Evolutionary conservation across 2,888 invertebrate genomes (phyloP).

Genomic region (Serripes groenlandicus): DNA sequence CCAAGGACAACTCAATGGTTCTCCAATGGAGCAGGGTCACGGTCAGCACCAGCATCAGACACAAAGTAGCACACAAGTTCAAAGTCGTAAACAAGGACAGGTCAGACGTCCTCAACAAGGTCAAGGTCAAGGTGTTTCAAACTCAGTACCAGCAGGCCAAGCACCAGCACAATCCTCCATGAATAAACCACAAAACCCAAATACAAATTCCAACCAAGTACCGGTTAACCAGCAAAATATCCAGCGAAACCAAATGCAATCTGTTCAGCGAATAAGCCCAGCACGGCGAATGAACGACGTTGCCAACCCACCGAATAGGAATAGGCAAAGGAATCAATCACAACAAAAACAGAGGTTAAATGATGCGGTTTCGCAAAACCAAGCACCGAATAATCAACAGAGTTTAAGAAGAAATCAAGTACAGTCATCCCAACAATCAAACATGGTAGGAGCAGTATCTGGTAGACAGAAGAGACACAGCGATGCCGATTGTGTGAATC

Average conservation of each 20-base stretch:
- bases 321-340: background rate
- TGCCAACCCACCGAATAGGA: background rate
- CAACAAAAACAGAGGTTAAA: background rate
- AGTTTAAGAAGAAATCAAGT: conserved; percentile 13
- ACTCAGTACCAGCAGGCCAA: background rate
- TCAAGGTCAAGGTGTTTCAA: background rate
- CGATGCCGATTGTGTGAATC: conserved; percentile 54
- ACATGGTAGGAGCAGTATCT: background rate
- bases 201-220: background rate
- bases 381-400: background rate
- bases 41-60: background rate
- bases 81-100: background rate
- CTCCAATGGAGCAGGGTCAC: background rate
- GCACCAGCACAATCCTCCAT: background rate
- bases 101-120: background rate
- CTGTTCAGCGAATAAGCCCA: too few species aligned
- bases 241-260: conserved; percentile 17
- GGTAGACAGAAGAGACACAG: conserved; percentile 46
- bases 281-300: too few species aligned
- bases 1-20: background rate
- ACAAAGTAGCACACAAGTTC: background rate
- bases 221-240: background rate
- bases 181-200: background rate
- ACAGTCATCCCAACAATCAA: background rate
- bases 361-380: too few species aligned